Base-by-base conservation (phyloP, 2,797 vertebrate genomes). In the Esox lucius region DNA sequence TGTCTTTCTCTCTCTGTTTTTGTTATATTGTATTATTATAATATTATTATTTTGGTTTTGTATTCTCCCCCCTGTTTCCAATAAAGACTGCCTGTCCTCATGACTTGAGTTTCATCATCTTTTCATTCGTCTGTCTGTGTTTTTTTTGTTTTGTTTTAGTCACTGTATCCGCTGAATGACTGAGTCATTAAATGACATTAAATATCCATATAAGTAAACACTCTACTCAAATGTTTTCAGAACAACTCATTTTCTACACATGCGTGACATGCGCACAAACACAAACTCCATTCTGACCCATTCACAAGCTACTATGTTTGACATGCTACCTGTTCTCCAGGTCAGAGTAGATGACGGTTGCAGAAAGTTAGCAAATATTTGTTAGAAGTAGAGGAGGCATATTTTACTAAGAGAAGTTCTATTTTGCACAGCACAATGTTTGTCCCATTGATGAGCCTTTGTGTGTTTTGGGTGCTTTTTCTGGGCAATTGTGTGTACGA, bases 61-160 rank as follows among this genome's bases (percentile, higher is more conserved):
- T 95, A 96, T 93, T 93, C 88, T 90, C 42, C 69, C 85, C 90
- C 90, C 86, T 80, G 87, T 96, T 96, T 97, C 95, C 96, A 98
- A 98, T 98, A 98, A 98, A 98, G 95, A 95, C 94, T 97, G 96
- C 95, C 95, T 97, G 95, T 96, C 95, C 95, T 94, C 95, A 95
- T 94, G 85, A 92, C 85, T 93, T 91, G 91, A 84, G 93, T 94
- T 94, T 90, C 90, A 93, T 93, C 92, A 94, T 94, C 91, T 91
- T 93, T 94, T 94, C 77, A 78, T 85, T 85, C 84, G 90, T 87
- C 89, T 74, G 79, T 87, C 73, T 72, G 76, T 87, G 86, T 81
- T 6, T 74, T 51, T 33, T 22, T 67, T 80, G 77, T 67, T 77
- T 76, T 76, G 72, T 80, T 81, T 68, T 76, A 70, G 53, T 85